Conservation (phyloP, 2,888 invertebrate genomes). For the Carcina quercana region DNA sequence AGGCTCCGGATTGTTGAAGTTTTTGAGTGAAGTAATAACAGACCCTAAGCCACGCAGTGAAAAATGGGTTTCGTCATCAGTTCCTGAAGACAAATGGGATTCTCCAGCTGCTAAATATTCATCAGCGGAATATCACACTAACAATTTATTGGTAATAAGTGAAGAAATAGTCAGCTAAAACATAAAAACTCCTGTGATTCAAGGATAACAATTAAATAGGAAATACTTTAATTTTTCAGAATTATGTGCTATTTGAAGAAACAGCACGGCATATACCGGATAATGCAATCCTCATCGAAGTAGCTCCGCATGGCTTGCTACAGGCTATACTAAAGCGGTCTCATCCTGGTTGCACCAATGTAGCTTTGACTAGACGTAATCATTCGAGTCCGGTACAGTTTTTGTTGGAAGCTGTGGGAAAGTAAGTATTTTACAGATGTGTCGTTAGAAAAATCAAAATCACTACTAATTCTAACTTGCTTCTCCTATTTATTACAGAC, state of each 20-base stretch:
- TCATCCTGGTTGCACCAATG: conserved; percentile 76
- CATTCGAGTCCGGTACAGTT: conserved; percentile 73
- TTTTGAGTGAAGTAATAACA: conserved; percentile 74
- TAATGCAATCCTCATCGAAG: conserved; percentile 87
- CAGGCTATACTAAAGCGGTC: conserved; percentile 88
- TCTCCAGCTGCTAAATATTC: conserved; percentile 74
- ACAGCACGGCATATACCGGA: conserved; percentile 81
- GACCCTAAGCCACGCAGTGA: conserved; percentile 77
- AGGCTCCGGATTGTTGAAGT: conserved; percentile 75
- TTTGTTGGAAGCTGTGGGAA: conserved; percentile 74
- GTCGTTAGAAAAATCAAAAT: too few species aligned
- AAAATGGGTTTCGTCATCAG: conserved; percentile 89
- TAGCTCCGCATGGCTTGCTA: conserved; percentile 89
- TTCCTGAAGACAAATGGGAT: conserved; percentile 79
- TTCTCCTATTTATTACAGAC: conserved; percentile 53
- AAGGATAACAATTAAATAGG: not conserved
- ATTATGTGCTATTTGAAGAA: conserved; percentile 84
- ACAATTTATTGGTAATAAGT: conserved; percentile 84
- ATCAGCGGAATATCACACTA: conserved; percentile 89
- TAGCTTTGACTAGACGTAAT: conserved; percentile 81
- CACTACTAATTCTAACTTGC: too few species aligned
- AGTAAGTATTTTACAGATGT: conserved; percentile 41
- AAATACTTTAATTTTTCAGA: conserved; percentile 26
- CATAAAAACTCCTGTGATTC: too few species aligned
- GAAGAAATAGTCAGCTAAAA: too few species aligned